These are phyloP conservation scores for Proteles cristata DNA, from an alignment of 2,113 vertebrate genomes.

Conservation along the genomic window DNA sequence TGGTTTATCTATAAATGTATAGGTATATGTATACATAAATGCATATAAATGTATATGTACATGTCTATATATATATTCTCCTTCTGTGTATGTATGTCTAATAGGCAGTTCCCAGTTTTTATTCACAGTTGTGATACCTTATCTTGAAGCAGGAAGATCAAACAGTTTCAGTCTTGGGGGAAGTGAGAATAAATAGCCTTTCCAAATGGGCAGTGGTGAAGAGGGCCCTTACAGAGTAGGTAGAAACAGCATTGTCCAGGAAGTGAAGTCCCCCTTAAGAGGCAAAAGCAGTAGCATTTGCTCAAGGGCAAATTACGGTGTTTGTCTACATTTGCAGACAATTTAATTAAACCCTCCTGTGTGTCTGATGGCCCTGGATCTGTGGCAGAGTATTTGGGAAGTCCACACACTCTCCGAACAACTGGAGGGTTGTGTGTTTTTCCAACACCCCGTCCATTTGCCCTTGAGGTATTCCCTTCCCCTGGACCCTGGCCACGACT, in stretches of 20 bases:
- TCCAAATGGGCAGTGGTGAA: neutral
- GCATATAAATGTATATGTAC: neutral
- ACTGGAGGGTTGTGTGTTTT: conserved; percentile 83
- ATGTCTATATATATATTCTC: neutral
- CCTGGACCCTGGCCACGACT: conserved; percentile 78
- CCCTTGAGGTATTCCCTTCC: conserved; percentile 85
- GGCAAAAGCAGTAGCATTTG: conserved; percentile 76
- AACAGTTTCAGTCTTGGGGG: neutral
- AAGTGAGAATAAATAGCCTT: neutral
- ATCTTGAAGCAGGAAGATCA: neutral
- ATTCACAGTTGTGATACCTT: neutral
- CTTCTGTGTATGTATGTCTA: neutral
- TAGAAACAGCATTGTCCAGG: conserved; percentile 61
- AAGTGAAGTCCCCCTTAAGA: conserved; percentile 53
- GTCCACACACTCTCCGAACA: conserved; percentile 82
- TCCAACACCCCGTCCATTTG: conserved; percentile 84
- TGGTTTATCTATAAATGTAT: neutral
- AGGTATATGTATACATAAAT: neutral
- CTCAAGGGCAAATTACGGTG: conserved; percentile 84
- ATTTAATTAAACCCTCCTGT: conserved; percentile 81
- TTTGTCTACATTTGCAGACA: conserved; percentile 78
- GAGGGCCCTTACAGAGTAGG: neutral
- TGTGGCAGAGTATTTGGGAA: conserved; percentile 76
- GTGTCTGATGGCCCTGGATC: conserved; percentile 75
- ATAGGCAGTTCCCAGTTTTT: neutral